These are phyloP conservation scores for Artibeus jamaicensis DNA, from an alignment of 2,797 vertebrate species.

Conservation along the genomic window DNA sequence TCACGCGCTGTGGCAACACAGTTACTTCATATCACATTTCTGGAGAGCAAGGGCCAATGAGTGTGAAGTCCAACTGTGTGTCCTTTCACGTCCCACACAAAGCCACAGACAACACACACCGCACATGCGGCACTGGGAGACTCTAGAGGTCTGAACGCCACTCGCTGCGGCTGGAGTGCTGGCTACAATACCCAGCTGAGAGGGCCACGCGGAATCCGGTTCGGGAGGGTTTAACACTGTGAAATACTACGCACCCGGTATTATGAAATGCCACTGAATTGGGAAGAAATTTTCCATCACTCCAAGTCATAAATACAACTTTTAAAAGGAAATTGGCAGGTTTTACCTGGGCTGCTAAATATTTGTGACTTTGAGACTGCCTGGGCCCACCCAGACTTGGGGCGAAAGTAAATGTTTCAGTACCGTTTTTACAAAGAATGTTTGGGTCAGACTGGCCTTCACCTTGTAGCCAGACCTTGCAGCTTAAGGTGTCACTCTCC, in stretches of 20 bases:
- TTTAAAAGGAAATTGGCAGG: background rate
- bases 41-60: slow-evolving; percentile 11
- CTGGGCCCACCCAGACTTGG: background rate
- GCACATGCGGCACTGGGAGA: background rate
- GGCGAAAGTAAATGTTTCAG: background rate
- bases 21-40: background rate
- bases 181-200: background rate
- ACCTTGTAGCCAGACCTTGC: background rate
- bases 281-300: background rate
- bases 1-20: background rate
- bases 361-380: background rate
- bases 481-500: background rate
- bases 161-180: background rate
- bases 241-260: background rate
- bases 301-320: background rate
- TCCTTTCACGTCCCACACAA: background rate
- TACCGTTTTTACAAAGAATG: background rate
- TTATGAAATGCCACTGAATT: background rate
- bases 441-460: background rate
- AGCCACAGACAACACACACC: background rate
- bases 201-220: background rate
- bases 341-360: slow-evolving; percentile 16
- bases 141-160: background rate
- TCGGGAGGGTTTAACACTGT: background rate
- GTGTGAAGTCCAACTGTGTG: background rate